Conservation (phyloP, 2,113 vertebrate genomes). For the Uria aalge region DNA sequence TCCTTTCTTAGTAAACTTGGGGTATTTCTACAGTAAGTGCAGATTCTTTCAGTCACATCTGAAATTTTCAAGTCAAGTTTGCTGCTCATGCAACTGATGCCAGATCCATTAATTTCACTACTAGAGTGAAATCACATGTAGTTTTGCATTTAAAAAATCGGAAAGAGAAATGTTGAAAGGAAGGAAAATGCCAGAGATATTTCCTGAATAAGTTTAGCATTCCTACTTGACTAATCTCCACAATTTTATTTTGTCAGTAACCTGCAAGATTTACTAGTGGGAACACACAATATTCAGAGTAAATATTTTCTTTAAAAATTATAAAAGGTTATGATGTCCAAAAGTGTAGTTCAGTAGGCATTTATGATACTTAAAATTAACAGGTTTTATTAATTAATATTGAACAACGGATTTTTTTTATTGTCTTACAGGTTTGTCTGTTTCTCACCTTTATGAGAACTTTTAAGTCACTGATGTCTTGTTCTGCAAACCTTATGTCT, state of each 20-base stretch:
- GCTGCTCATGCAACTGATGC: not conserved
- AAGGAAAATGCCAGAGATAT: not conserved
- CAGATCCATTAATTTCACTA: not conserved
- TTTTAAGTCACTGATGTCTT: not conserved
- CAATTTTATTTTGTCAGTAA: not conserved
- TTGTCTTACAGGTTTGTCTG: not conserved
- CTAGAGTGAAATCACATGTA: not conserved
- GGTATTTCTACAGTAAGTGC: not conserved
- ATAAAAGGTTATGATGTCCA: not conserved
- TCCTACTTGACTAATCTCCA: not conserved
- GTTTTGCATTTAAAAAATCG: not conserved
- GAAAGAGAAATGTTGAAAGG: not conserved
- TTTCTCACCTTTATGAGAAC: not conserved
- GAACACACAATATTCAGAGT: not conserved
- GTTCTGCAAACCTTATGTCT: not conserved
- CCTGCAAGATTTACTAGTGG: not conserved
- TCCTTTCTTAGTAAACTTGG: not conserved
- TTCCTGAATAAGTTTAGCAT: not conserved
- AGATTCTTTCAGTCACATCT: not conserved
- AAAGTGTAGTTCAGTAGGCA: not conserved
- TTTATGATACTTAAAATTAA: not conserved
- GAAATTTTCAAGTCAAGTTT: not conserved
- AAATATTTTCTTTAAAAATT: not conserved
- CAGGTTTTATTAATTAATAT: not conserved
- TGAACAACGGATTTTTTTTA: not conserved